These are phyloP conservation scores for Esox niger DNA, from an alignment of 2,113 vertebrate species.

Conservation along the genomic window DNA sequence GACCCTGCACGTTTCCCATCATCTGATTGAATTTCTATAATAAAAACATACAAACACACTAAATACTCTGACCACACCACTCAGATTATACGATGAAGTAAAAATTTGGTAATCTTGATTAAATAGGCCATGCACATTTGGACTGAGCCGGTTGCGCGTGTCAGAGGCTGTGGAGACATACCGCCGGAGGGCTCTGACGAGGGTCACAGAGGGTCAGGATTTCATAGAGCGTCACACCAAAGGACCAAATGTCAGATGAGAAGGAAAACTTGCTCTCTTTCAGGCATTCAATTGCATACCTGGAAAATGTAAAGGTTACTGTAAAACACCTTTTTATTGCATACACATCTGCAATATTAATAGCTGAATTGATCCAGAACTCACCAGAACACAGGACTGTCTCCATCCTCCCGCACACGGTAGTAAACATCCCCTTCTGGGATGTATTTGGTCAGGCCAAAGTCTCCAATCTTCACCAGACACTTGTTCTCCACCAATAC, in stretches of 20 bases:
- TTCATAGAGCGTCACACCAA: slow-evolving; percentile 90
- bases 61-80: background rate
- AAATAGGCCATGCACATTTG: background rate
- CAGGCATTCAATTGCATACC: slow-evolving; percentile 92
- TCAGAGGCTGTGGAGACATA: slow-evolving; percentile 50
- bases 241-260: slow-evolving; percentile 89
- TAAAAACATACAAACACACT: background rate
- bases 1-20: slow-evolving; percentile 70
- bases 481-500: slow-evolving; percentile 85
- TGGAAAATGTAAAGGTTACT: slow-evolving; percentile 36
- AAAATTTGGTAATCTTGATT: background rate
- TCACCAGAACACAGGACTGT: slow-evolving; percentile 92
- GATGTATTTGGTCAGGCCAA: slow-evolving; percentile 89
- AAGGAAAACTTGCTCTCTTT: slow-evolving; percentile 91
- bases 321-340: too few species aligned
- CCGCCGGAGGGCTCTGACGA: slow-evolving; percentile 78
- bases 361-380: slow-evolving; percentile 17
- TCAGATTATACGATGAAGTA: background rate
- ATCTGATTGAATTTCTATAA: slow-evolving; percentile 83
- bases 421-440: slow-evolving; percentile 87
- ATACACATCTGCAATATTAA: background rate
- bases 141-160: background rate
- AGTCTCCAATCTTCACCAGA: slow-evolving; percentile 91
- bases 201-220: slow-evolving; percentile 82
- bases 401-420: slow-evolving; percentile 83